Conservation (phyloP, 2,113 vertebrate genomes). For the Phycodurus eques region DNA sequence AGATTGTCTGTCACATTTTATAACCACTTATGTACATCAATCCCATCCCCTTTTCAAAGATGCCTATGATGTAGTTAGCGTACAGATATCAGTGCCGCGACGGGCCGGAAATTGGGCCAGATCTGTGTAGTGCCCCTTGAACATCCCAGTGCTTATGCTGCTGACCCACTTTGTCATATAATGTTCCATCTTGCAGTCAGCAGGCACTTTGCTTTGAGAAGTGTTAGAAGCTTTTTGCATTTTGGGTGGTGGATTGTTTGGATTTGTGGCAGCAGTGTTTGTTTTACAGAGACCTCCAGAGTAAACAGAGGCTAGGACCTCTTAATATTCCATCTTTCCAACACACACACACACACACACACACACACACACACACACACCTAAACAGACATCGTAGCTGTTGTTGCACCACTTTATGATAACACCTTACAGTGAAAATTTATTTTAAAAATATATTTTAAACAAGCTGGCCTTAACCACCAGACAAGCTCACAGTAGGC, state of each 20-base stretch:
- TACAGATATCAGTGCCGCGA: slow-evolving; percentile 39
- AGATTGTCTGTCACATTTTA: slow-evolving; percentile 51
- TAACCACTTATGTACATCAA: slow-evolving; percentile 31
- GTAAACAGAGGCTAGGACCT: slow-evolving; percentile 27
- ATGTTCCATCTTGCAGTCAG: slow-evolving; percentile 16
- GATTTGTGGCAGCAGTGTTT: slow-evolving; percentile 35
- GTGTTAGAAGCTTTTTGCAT: slow-evolving; percentile 31
- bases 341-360: neutral
- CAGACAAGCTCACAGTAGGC: slow-evolving; percentile 10
- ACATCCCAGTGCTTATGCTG: slow-evolving; percentile 12
- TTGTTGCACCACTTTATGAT: slow-evolving; percentile 12
- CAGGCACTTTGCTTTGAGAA: slow-evolving; percentile 9
- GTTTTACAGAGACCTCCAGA: slow-evolving; percentile 23
- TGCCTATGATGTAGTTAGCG: slow-evolving; percentile 37
- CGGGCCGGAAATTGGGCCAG: slow-evolving; percentile 44
- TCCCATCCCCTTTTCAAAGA: slow-evolving; percentile 33
- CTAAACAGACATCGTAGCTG: slow-evolving; percentile 2
- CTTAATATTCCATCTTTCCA: slow-evolving; percentile 16
- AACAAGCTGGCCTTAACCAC: slow-evolving; percentile 15
- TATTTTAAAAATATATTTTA: slow-evolving; percentile 9
- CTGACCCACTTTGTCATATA: slow-evolving; percentile 42
- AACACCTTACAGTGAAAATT: slow-evolving; percentile 20
- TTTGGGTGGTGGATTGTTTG: slow-evolving; percentile 37
- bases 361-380: neutral
- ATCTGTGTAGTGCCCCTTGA: slow-evolving; percentile 31